A percentile compares a stretch with the other conserved stretches of the same genome.
Conservation (phyloP, 2,888 invertebrate species). For the Drosophila suboccidentalis region DNA sequence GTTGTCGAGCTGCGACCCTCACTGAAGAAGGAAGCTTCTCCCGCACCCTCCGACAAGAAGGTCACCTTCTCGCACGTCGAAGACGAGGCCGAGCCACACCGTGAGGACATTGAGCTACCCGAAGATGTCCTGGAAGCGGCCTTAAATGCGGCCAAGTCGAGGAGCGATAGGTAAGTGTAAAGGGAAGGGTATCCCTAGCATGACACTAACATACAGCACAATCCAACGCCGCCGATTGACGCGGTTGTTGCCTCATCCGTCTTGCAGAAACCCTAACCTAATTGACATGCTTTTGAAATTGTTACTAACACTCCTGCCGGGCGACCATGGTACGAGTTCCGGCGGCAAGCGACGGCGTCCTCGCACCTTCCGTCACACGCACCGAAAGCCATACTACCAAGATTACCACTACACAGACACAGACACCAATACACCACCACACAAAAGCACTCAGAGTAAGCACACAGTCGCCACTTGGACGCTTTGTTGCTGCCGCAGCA, state of each 20-base stretch:
- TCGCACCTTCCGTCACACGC: slow-evolving; percentile 34
- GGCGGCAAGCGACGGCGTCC: slow-evolving; percentile 59
- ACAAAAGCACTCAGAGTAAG: slow-evolving; percentile 33
- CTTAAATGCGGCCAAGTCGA: slow-evolving; percentile 78
- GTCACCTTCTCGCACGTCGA: slow-evolving; percentile 86
- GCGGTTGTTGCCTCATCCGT: slow-evolving; percentile 55
- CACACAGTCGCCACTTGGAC: slow-evolving; percentile 53
- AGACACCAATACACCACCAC: slow-evolving; percentile 25
- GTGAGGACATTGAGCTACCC: slow-evolving; percentile 85
- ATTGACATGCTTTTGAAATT: slow-evolving; percentile 79
- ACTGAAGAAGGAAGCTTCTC: slow-evolving; percentile 85
- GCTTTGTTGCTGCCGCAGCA: slow-evolving; percentile 68
- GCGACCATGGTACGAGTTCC: slow-evolving; percentile 38
- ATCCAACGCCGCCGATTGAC: slow-evolving; percentile 18
- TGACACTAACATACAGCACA: slow-evolving; percentile 61
- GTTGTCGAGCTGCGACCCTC: slow-evolving; percentile 71
- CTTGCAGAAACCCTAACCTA: slow-evolving; percentile 80
- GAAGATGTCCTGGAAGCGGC: slow-evolving; percentile 82
- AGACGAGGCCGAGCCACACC: slow-evolving; percentile 84
- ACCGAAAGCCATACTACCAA: slow-evolving; percentile 50
- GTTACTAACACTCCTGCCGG: slow-evolving; percentile 82
- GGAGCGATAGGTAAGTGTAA: slow-evolving; percentile 86
- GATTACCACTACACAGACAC: slow-evolving; percentile 66
- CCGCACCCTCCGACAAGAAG: slow-evolving; percentile 85
- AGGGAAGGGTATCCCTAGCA: background rate